Evolutionary conservation across 1,140 invertebrate genomes (phyloP).

Genomic region (Drosophila paulistorum): DNA sequence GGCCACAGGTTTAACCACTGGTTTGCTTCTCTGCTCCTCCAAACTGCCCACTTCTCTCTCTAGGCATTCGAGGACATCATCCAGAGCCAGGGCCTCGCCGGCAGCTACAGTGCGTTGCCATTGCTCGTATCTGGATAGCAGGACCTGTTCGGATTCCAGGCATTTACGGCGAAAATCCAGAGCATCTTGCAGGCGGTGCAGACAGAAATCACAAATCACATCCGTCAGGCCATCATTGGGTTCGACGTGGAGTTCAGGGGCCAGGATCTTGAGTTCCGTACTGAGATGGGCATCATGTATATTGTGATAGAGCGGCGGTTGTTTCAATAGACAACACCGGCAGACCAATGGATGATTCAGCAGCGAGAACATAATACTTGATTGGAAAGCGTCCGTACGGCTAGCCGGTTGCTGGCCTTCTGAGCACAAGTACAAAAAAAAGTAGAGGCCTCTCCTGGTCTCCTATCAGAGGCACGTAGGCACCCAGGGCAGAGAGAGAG

Average conservation of each 20-base stretch:
- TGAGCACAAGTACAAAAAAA: constrained; percentile 41
- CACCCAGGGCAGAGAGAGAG: constrained; percentile 37
- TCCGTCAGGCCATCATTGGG: constrained; percentile 62
- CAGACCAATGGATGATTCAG: constrained; percentile 55
- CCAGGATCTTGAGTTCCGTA: constrained; percentile 46
- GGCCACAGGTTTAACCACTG: constrained; percentile 37
- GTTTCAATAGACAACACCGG: constrained; percentile 70
- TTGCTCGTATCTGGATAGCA: constrained; percentile 62
- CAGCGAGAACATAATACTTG: constrained; percentile 73
- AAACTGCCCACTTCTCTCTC: constrained; percentile 65
- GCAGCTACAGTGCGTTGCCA: constrained; percentile 54
- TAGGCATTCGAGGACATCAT: constrained; percentile 67
- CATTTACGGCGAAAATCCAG: constrained; percentile 64
- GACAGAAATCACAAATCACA: constrained; percentile 68
- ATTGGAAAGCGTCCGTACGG: constrained; percentile 48
- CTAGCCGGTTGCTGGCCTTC: constrained; percentile 57
- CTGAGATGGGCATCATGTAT: constrained; percentile 53
- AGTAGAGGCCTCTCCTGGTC: constrained; percentile 22
- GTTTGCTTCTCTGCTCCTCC: constrained; percentile 27
- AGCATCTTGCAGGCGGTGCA: constrained; percentile 55
- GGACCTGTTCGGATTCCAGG: constrained; percentile 59
- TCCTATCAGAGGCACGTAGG: constrained; percentile 31
- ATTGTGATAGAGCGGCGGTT: constrained; percentile 56
- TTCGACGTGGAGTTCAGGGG: constrained; percentile 50
- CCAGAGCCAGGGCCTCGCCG: constrained; percentile 50